Evolutionary conservation across 1,140 invertebrate species (phyloP), one percentile per base, ranked within the genome.

Genomic region (Hormaphis cornu): DNA sequence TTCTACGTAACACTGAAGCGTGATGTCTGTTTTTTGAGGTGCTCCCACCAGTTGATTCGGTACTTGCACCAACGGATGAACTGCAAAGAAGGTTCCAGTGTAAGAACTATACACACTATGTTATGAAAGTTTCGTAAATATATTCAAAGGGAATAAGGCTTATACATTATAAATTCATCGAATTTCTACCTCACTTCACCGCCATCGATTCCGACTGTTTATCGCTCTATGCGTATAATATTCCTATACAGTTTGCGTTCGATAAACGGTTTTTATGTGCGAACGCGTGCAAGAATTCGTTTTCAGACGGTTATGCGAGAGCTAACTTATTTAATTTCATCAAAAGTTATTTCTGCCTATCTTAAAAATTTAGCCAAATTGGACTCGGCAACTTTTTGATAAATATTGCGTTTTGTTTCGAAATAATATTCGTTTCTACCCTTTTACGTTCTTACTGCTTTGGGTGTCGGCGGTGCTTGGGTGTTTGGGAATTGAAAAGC

Each of bases 21-120:
- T 93, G 48, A 95, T 90, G 79, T 93, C 89, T 22, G 89, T 92
- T 50, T 89, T 90, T 44, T 87, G 82, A 58, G 90, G 90, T 33
- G 90, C 91, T 6, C 91, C 91, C 63, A 95, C 89, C 78, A 94
- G 81, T 80, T 93, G 91, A 83, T 93, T 93, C 71, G 89, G 90
- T 59, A 91, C 90, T 85, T 89, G 92, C 75, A 93, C 92, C 88
- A 93, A 91, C 24, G 91, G 91, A 7, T 89, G 88, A 81, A 95
- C 91, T 95, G 81, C 1, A 74, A 73, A 61, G 46, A 24, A 58
- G n/a, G 14, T 24, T 33, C 40, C 14, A 9, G 24, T 40, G 24
- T 58, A 58, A 40, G 33, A 24, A 37, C 14, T n/a, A 14, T 3
- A 14, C 12, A 10, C 24, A 7, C 63, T 61, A 61, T 10, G 14